Conservation (phyloP, 92 coral and sea anemone species). For the Zoanthus sociatus region DNA sequence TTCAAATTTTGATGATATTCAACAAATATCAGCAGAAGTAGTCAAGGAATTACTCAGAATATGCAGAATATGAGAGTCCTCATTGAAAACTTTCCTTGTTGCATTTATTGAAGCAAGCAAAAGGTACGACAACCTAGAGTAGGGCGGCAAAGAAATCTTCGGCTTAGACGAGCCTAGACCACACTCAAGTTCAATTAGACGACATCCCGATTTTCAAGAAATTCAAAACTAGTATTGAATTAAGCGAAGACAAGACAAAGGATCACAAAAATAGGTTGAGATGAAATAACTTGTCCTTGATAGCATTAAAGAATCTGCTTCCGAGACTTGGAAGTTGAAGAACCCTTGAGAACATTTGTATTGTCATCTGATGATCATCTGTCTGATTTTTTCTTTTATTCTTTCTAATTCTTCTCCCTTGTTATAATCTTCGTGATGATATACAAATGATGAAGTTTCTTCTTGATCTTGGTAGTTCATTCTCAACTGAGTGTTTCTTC, state of each 20-base stretch:
- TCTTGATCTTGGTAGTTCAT: neutral
- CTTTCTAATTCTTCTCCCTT: neutral
- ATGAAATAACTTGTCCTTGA: no score
- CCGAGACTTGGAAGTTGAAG: no score
- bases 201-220: neutral
- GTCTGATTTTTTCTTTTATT: neutral
- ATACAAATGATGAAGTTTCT: neutral
- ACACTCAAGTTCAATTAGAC: neutral
- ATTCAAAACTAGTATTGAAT: no score
- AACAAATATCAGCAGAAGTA: neutral
- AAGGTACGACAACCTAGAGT: neutral
- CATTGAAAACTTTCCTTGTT: neutral
- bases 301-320: no score
- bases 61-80: neutral
- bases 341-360: no score
- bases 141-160: neutral
- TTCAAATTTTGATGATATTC: neutral
- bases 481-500: neutral
- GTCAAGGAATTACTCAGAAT: neutral
- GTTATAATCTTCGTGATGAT: neutral
- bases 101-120: neutral
- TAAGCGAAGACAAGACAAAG: no score
- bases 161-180: neutral
- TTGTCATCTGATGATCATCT: neutral
- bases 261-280: no score